phyloP scores from a whole-genome alignment of 2,113 vertebrate species.

The Tragelaphus imberbis region DNA sequence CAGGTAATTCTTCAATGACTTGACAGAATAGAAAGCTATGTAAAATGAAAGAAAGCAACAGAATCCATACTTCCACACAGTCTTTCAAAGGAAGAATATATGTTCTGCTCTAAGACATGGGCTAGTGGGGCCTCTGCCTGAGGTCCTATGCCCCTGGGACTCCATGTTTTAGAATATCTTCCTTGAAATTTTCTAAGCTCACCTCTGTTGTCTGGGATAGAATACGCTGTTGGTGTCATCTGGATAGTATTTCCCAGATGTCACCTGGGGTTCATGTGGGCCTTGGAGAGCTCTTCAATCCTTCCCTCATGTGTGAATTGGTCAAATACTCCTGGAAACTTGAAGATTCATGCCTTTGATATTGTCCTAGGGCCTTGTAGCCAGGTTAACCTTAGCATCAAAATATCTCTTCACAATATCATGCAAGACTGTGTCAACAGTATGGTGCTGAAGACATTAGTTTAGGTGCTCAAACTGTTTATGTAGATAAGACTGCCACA shows the following conservation, averaged over 20 bases:
- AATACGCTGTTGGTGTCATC: not conserved
- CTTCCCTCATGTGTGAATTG: not conserved
- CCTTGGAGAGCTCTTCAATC: not conserved
- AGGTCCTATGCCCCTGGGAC: not conserved
- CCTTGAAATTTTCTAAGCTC: not conserved
- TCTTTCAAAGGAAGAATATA: not conserved
- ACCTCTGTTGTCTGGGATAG: not conserved
- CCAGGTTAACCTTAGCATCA: not conserved
- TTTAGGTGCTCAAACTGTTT: not conserved
- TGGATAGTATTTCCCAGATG: not conserved
- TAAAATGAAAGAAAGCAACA: not conserved
- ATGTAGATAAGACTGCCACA: not conserved
- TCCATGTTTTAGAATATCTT: not conserved
- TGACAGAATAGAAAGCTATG: not conserved
- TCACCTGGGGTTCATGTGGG: not conserved
- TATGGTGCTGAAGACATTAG: not conserved
- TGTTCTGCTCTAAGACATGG: not conserved
- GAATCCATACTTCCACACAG: not conserved
- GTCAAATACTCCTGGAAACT: not conserved
- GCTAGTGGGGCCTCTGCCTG: not conserved
- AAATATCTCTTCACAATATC: not conserved
- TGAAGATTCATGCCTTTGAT: rapidly evolving
- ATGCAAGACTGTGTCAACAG: not conserved
- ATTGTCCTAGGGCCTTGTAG: not conserved
- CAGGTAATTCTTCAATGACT: not conserved